These are phyloP conservation scores for Pristionchus japonicus DNA, from an alignment of 2,888 invertebrate genomes.

Conservation along the genomic window DNA sequence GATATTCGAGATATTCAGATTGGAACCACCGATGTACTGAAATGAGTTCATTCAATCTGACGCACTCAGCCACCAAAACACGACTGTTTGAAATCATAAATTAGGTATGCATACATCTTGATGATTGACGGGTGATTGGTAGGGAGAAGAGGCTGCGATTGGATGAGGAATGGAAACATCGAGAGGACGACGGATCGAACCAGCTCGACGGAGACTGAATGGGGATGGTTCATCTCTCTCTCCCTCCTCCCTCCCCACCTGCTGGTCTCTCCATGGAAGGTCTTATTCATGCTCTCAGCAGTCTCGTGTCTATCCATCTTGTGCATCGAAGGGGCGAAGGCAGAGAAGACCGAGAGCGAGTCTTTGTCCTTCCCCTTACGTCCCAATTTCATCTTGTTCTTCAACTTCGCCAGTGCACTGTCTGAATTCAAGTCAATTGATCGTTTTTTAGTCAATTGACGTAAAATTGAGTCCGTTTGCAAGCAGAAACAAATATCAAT, in stretches of 20 bases:
- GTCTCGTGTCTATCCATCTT: not conserved
- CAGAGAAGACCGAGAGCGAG: conserved; percentile 39
- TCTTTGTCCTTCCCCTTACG: conserved; percentile 54
- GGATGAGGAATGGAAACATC: conserved; percentile 34
- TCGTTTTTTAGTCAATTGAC: not conserved
- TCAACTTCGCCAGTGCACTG: conserved; percentile 55
- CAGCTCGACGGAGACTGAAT: not conserved
- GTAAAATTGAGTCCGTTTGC: no score
- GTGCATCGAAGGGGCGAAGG: conserved; percentile 39
- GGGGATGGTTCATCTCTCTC: not conserved
- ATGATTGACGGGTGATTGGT: conserved; percentile 20
- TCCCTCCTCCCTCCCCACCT: not conserved
- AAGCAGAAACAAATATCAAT: not conserved
- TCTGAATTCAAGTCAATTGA: not conserved
- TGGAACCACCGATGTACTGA: conserved; percentile 31
- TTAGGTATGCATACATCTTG: not conserved
- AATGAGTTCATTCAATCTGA: not conserved
- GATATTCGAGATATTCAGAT: conserved; percentile 35
- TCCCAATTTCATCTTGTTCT: conserved; percentile 60
- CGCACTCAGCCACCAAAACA: no score
- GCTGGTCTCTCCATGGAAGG: not conserved
- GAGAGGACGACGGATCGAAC: conserved; percentile 27
- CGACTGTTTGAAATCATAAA: not conserved
- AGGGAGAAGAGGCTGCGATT: conserved; percentile 29
- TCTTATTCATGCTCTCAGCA: not conserved